phyloP scores from a whole-genome alignment of 2,797 vertebrate species.

The Bufotes viridis region DNA sequence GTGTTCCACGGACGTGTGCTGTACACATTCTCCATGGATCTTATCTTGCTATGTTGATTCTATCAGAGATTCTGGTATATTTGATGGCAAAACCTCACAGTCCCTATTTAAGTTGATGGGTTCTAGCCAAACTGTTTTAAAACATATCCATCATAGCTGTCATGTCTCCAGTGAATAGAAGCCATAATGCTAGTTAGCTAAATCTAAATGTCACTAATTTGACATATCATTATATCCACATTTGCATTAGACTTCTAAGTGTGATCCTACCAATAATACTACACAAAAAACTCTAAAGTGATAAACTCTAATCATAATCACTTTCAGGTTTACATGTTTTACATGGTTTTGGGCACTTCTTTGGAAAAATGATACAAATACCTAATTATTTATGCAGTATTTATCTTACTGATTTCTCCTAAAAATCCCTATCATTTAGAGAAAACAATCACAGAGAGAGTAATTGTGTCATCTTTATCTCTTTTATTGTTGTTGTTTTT shows the following conservation, averaged over 20 bases:
- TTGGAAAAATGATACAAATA: slow-evolving; percentile 27
- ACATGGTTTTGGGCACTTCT: slow-evolving; percentile 21
- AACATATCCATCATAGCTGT: too few relatives aligned
- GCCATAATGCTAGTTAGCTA: background rate
- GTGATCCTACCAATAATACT: slow-evolving; percentile 11
- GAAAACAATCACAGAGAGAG: slow-evolving; percentile 49
- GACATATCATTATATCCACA: background rate
- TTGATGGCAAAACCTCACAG: too few relatives aligned
- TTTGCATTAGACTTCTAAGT: background rate
- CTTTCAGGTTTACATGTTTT: slow-evolving; percentile 19
- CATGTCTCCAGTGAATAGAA: background rate
- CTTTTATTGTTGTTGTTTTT: slow-evolving; percentile 54
- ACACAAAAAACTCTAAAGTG: background rate
- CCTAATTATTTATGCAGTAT: slow-evolving; percentile 50
- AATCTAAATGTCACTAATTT: background rate
- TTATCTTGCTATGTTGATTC: too few relatives aligned
- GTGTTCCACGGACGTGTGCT: too few relatives aligned
- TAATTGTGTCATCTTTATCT: slow-evolving; percentile 59
- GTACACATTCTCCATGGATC: too few relatives aligned
- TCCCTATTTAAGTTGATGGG: too few relatives aligned
- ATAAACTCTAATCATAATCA: slow-evolving; percentile 4
- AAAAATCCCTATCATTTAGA: slow-evolving; percentile 56
- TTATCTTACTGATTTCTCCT: slow-evolving; percentile 51
- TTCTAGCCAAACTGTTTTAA: too few relatives aligned
- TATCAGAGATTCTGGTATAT: too few relatives aligned